A percentile compares a stretch with the other conserved stretches of the same genome.
Evolutionary conservation across 2,888 invertebrate species (phyloP).

Genomic region (Serrognathus titanus): DNA sequence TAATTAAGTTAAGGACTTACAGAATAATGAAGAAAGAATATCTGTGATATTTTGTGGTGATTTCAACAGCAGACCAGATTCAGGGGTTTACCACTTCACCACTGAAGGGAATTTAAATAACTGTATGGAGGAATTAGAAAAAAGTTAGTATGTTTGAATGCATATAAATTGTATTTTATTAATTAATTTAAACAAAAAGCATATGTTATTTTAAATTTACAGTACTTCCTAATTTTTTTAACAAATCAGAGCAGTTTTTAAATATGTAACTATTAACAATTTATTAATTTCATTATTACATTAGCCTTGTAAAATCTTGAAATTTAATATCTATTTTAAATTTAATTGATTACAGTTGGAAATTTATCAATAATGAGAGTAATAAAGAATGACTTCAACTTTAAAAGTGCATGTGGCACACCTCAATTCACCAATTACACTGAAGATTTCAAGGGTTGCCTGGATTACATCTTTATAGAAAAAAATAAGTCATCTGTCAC

Average conservation of each 20-base stretch:
- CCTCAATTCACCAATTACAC: constrained; percentile 87
- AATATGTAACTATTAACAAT: too few relatives aligned
- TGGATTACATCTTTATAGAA: constrained; percentile 91
- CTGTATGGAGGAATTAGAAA: constrained; percentile 70
- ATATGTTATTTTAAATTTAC: too few relatives aligned
- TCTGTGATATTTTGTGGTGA: constrained; percentile 86
- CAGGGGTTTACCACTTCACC: constrained; percentile 78
- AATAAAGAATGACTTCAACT: constrained; percentile 53
- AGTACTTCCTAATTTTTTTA: too few relatives aligned
- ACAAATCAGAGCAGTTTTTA: too few relatives aligned
- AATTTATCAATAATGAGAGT: too few relatives aligned
- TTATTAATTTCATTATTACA: too few relatives aligned
- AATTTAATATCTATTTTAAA: too few relatives aligned
- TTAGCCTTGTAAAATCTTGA: too few relatives aligned
- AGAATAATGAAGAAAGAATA: constrained; percentile 43
- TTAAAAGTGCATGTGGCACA: constrained; percentile 81
- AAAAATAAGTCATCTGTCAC: constrained; percentile 59
- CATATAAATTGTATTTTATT: too few relatives aligned
- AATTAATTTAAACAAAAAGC: too few relatives aligned
- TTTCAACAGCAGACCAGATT: constrained; percentile 86
- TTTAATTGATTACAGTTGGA: too few relatives aligned
- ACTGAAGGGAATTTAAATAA: constrained; percentile 61
- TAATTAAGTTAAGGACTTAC: not conserved
- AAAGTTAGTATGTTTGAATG: constrained; percentile 58
- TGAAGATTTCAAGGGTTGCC: constrained; percentile 75